Evolutionary conservation across 2,113 vertebrate species (phyloP), one percentile per base, ranked within the genome.

Genomic region (Hiodon alosoides): DNA sequence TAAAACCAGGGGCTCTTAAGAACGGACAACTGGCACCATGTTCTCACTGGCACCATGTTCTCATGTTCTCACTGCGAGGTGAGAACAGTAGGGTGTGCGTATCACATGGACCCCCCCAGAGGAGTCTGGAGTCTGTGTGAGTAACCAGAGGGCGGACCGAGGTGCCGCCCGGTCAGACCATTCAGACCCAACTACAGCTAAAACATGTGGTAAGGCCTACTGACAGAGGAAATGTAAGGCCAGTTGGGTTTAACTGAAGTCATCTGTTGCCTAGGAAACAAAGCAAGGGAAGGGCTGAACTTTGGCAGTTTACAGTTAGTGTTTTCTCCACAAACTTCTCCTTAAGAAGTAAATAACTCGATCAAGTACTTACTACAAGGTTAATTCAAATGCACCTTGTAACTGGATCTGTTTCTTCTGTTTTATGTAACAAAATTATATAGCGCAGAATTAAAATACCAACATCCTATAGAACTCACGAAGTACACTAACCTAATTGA

Each of bases 171-270:
- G 70, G 67, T 82, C 75, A 81, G 59, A 79, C 69, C 61, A 2
- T 54, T 73, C 79, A 79, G 84, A 77, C 82, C 79, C 77, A 77
- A 73, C 80, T 72, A 67, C 66, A 31, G 73, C 64, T 4, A 62
- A 62, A 13, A 5, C 13, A 46, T 89, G 86, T 83, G 59, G 50
- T 76, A 70, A 85, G 84, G 89, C 84, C 85, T 89, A 88, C 81
- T 83, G 76, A 46, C 59, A 60, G 8, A 4, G 11, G 83, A 85
- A 89, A 89, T 87, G 87, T 76, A 75, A 79, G 82, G 83, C 83
- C 79, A 79, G 75, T 62, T 67, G 67, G 81, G 78, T 78, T 71
- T 78, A 81, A 81, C 83, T 88, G 86, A 81, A 79, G 70, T 69
- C 66, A 75, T 70, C 69, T 59, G 76, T 79, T 79, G 79, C 81